Evolutionary conservation across 1,140 invertebrate species (phyloP).

Genomic region (Lepidurus couesii): DNA sequence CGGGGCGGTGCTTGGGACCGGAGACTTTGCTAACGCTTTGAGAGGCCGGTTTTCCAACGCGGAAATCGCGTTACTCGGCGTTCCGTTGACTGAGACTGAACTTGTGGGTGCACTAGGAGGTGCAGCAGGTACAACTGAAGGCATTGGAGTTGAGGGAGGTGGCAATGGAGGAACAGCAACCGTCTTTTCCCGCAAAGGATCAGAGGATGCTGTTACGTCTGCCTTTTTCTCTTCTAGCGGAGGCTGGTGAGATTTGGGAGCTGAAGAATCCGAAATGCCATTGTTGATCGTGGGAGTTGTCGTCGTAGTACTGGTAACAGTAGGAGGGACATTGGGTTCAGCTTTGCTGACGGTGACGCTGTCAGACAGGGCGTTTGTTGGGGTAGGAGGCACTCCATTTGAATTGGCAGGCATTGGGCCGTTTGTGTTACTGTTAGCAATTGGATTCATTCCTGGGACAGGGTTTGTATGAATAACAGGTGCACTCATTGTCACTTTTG

Average conservation of each 20-base stretch:
- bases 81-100: background rate
- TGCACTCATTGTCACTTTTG: background rate
- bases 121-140: background rate
- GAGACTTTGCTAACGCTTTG: no score
- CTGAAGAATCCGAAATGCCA: no score
- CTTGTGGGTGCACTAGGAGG: background rate
- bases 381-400: background rate
- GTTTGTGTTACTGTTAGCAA: background rate
- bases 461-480: conserved; percentile 3
- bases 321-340: no score
- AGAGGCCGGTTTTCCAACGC: background rate
- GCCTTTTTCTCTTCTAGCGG: no score
- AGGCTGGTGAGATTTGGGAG: no score
- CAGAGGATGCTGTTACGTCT: no score
- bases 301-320: no score
- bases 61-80: background rate
- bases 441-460: background rate
- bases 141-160: background rate
- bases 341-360: no score
- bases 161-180: background rate
- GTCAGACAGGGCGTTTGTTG: background rate
- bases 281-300: no score
- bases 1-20: background rate
- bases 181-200: no score
- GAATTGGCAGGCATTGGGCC: background rate